These are phyloP conservation scores for Hoplodrina ambigua DNA, from an alignment of 2,888 invertebrate species.

Conservation along the genomic window DNA sequence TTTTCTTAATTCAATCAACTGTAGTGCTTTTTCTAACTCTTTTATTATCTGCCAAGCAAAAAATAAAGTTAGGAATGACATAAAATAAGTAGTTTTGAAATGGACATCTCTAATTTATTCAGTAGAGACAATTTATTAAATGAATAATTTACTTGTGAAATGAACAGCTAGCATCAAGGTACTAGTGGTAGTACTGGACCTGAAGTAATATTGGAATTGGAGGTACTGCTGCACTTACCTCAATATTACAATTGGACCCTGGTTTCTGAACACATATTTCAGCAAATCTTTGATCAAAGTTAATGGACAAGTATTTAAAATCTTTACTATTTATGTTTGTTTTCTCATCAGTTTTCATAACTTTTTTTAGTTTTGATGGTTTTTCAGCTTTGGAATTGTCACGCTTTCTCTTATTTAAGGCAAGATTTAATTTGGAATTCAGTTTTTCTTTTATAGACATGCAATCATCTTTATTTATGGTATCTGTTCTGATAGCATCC, in stretches of 20 bases:
- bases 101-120: neutral
- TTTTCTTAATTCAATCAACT: constrained; percentile 77
- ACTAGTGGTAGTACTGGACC: neutral
- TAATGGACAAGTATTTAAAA: constrained; percentile 78
- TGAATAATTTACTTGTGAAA: too few species aligned
- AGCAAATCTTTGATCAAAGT: constrained; percentile 80
- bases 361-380: constrained; percentile 79
- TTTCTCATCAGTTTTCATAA: constrained; percentile 68
- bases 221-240: constrained; percentile 72
- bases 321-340: constrained; percentile 50
- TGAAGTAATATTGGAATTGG: neutral
- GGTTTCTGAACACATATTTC: constrained; percentile 80
- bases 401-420: constrained; percentile 85
- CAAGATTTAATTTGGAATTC: constrained; percentile 84
- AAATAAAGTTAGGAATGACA: neutral
- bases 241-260: constrained; percentile 74
- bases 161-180: too few species aligned
- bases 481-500: constrained; percentile 68
- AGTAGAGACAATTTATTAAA: too few species aligned
- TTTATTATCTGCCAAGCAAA: constrained; percentile 92
- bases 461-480: constrained; percentile 85
- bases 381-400: constrained; percentile 80
- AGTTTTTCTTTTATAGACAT: constrained; percentile 86
- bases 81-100: neutral
- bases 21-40: constrained; percentile 93